Evolutionary conservation across 2,888 invertebrate genomes (phyloP).

Genomic region (Lepidochrysops patricia): DNA sequence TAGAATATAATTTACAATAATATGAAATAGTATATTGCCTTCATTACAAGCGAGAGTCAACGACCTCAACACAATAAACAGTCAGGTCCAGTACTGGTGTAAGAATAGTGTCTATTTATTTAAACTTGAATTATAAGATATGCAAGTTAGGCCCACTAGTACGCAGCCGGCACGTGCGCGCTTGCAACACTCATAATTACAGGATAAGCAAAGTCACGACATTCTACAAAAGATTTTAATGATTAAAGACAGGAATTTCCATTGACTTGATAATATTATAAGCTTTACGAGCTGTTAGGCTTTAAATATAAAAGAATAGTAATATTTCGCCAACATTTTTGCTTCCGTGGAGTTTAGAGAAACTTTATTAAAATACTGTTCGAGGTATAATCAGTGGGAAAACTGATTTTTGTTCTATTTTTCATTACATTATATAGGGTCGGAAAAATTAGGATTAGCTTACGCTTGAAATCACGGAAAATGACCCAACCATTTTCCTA

Average conservation of each 20-base stretch:
- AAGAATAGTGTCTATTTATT: conserved; percentile 15
- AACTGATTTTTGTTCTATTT: too few species aligned
- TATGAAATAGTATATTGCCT: too few species aligned
- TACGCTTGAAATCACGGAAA: too few species aligned
- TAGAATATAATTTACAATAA: too few species aligned
- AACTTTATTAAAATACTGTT: too few species aligned
- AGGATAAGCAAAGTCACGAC: conserved; percentile 35
- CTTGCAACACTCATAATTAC: conserved; percentile 34
- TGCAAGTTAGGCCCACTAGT: conserved; percentile 17
- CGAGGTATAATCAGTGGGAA: too few species aligned
- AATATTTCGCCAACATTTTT: too few species aligned
- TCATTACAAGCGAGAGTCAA: background rate
- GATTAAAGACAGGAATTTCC: conserved; percentile 29
- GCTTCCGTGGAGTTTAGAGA: too few species aligned
- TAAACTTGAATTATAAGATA: conserved; percentile 22
- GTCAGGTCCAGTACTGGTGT: background rate
- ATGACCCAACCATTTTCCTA: too few species aligned
- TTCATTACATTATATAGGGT: background rate
- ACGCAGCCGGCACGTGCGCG: conserved; percentile 32
- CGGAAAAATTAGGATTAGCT: too few species aligned
- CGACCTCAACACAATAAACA: conserved; percentile 1
- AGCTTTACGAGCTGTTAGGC: background rate
- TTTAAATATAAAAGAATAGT: background rate
- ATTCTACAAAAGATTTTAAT: conserved; percentile 31
- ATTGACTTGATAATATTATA: conserved; percentile 16